phyloP scores from a whole-genome alignment of 2,888 invertebrate genomes.

The Neria commutata region DNA sequence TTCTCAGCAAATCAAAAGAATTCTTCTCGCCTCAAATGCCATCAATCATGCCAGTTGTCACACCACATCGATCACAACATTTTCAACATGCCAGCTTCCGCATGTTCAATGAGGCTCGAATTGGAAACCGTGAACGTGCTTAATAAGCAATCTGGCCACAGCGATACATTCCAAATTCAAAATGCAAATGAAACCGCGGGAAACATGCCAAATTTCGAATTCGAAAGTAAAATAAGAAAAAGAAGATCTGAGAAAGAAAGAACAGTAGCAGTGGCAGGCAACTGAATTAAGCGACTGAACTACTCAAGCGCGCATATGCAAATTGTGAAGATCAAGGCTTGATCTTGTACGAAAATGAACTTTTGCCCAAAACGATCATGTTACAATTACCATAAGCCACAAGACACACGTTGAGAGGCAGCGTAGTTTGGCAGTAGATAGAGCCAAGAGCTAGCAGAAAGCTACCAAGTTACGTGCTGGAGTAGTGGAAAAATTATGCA shows the following conservation, averaged over 20 bases:
- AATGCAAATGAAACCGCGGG: background rate
- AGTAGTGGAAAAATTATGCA: conserved; percentile 4
- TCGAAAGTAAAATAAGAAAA: background rate
- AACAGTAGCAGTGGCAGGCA: background rate
- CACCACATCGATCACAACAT: no score
- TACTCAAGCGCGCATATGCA: background rate
- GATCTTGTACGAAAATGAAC: no score
- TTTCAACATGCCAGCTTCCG: no score
- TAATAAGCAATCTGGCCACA: no score
- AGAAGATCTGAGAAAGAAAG: background rate
- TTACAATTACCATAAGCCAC: conserved; percentile 1
- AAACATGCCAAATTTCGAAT: conserved; percentile 2
- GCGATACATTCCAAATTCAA: no score
- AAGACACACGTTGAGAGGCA: background rate
- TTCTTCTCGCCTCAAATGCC: no score
- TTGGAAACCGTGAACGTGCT: no score
- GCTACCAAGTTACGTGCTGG: no score
- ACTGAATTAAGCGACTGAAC: background rate
- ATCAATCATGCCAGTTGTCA: no score
- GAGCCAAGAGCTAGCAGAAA: background rate
- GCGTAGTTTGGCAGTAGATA: background rate
- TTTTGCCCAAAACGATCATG: conserved; percentile 4
- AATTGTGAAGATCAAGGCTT: background rate
- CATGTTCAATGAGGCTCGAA: no score
- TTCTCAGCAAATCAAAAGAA: no score